phyloP scores from a whole-genome alignment of 2,888 invertebrate species.

The Sialis lutaria region DNA sequence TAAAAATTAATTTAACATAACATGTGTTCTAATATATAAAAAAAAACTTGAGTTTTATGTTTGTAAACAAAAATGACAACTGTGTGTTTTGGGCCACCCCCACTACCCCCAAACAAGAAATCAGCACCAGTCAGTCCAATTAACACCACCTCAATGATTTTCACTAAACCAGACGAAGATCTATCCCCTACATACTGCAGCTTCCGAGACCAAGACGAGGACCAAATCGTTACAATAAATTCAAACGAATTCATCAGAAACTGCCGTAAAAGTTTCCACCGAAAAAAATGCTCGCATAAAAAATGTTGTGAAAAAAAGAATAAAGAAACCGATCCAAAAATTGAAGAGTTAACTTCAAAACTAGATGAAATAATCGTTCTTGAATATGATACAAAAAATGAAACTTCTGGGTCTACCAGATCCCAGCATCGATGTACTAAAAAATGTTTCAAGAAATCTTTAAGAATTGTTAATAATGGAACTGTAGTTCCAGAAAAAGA shows the following conservation, averaged over 20 bases:
- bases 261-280: constrained; percentile 4
- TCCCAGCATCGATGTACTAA: background rate
- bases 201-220: constrained; percentile 34
- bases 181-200: constrained; percentile 36
- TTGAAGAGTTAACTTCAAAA: background rate
- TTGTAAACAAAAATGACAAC: constrained; percentile 27
- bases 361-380: background rate
- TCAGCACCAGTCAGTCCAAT: constrained; percentile 11
- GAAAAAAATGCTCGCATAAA: constrained; percentile 1
- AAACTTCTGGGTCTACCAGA: background rate
- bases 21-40: too few relatives aligned
- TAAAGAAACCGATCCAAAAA: background rate
- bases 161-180: background rate
- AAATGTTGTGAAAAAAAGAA: constrained; percentile 4
- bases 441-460: background rate
- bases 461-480: background rate
- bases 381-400: background rate
- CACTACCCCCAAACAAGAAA: constrained; percentile 35
- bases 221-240: constrained; percentile 16
- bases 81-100: constrained; percentile 37
- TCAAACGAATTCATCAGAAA: constrained; percentile 4
- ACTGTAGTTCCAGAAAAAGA: background rate
- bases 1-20: too few relatives aligned
- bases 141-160: background rate
- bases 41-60: too few relatives aligned